Evolutionary conservation across 37 sponge, comb jelly and placozoan species (phyloP).

Genomic region (Lycopodina hypogea): DNA sequence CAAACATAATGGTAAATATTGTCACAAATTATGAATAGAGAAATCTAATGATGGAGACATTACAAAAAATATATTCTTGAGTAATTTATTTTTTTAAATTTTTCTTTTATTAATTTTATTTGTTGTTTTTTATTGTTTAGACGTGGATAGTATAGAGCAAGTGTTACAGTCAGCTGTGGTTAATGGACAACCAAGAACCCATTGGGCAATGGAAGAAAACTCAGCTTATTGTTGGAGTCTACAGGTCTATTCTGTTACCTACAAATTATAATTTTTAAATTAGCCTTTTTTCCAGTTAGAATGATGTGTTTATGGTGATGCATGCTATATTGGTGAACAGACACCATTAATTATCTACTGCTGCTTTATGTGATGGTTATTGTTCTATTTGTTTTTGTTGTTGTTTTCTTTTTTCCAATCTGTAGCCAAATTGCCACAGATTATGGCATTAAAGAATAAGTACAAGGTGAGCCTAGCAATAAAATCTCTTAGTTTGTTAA

Average conservation of each 20-base stretch:
- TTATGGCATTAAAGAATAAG: constrained; percentile 93
- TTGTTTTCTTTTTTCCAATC: constrained; percentile 20
- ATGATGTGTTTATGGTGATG: too few species aligned
- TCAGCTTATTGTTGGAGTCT: constrained; percentile 92
- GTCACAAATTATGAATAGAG: too few species aligned
- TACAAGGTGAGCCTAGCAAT: constrained; percentile 90
- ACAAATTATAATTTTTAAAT: too few species aligned
- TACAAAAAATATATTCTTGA: too few species aligned
- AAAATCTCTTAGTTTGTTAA: too few species aligned
- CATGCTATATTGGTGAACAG: too few species aligned
- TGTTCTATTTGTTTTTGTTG: neutral
- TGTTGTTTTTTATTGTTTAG: constrained; percentile 33
- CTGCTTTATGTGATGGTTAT: too few species aligned
- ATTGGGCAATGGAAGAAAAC: constrained; percentile 97
- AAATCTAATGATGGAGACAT: too few species aligned
- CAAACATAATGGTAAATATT: constrained; percentile 85
- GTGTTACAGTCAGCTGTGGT: constrained; percentile 77
- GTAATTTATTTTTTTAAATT: neutral
- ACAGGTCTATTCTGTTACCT: constrained; percentile 86
- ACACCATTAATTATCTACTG: too few species aligned
- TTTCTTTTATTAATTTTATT: neutral
- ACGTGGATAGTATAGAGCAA: constrained; percentile 75
- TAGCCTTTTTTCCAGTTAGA: too few species aligned
- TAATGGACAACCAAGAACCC: constrained; percentile 90
- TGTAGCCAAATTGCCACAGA: constrained; percentile 65